Base-by-base conservation (phyloP, 2,888 invertebrate genomes). In the Beris chalybata region DNA sequence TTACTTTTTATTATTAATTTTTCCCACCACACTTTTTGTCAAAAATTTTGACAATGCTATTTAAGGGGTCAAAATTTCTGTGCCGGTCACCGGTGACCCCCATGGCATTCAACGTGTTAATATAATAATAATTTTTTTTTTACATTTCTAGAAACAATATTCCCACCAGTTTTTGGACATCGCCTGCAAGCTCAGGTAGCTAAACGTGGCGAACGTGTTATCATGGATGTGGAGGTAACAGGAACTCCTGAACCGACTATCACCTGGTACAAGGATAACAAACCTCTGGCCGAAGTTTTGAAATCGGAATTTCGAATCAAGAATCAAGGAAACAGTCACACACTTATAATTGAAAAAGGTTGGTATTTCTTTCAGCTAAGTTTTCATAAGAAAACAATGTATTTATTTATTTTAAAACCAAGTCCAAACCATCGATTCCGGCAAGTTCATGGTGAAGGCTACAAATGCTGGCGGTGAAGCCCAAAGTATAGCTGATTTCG, bases 91-190 rank as follows among this genome's bases (percentile, higher is more conserved):
- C n/a, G n/a, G n/a, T n/a, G n/a, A n/a, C n/a, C n/a, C n/a, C n/a
- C n/a, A n/a, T n/a, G n/a, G n/a, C n/a, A n/a, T n/a, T n/a, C n/a
- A n/a, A n/a, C n/a, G n/a, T n/a, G n/a, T n/a, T n/a, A n/a, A n/a
- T n/a, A n/a, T n/a, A n/a, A 22, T 22, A 22, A 22, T 22, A 22
- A 22, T 3, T 22, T 22, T 59, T 22, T 22, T 22, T 22, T 22
- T 22, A 22, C 13, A 31, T 67, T 48, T 58, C 30, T 52, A 92
- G 92, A 91, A 81, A 89, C 88, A 32, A 86, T 90, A 71, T 89
- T 91, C 74, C 91, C 92, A 44, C 92, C 93, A 47, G 89, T 90
- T 56, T 91, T 93, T 77, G 89, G 90, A 3, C 86, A 89, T 73
- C 85, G 91, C 63, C 83, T 92, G 57, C 90, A 90, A 81, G 89